Percentiles rank a stretch among this genome's conserved stretches.
These are phyloP conservation scores for Cebidichthys violaceus DNA, from an alignment of 2,113 vertebrate genomes.

Conservation along the genomic window DNA sequence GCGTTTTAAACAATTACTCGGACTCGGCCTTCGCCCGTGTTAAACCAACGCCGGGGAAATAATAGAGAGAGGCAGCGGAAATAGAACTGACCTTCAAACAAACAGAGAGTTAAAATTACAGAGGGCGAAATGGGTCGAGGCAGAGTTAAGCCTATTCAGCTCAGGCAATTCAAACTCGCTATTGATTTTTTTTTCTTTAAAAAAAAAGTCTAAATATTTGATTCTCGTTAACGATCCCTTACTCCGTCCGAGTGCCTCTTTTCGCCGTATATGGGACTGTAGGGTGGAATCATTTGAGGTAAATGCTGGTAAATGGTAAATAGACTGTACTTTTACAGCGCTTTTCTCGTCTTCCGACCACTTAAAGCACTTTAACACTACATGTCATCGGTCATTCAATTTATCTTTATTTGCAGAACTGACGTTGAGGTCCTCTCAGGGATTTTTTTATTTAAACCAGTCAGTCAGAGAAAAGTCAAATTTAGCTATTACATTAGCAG, in stretches of 20 bases:
- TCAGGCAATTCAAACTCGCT: background rate
- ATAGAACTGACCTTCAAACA: background rate
- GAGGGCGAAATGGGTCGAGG: background rate
- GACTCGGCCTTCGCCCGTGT: background rate
- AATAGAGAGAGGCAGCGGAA: background rate
- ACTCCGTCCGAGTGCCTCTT: no score
- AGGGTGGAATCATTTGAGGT: no score
- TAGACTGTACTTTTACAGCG: no score
- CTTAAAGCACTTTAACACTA: no score
- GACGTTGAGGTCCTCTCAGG: background rate
- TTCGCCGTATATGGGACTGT: no score
- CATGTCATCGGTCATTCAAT: no score
- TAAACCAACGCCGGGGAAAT: background rate
- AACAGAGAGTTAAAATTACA: background rate
- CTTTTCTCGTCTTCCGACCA: no score
- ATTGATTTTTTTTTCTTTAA: background rate
- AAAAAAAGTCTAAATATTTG: slow-evolving; percentile 16
- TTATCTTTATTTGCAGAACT: background rate
- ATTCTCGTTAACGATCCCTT: no score
- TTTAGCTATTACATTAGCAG: background rate
- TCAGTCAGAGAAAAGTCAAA: background rate
- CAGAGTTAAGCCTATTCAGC: background rate
- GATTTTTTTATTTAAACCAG: background rate
- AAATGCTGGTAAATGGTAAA: no score
- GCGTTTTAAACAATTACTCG: slow-evolving; percentile 21